phyloP scores from a whole-genome alignment of 2,113 vertebrate genomes.

The Dipodomys merriami region DNA sequence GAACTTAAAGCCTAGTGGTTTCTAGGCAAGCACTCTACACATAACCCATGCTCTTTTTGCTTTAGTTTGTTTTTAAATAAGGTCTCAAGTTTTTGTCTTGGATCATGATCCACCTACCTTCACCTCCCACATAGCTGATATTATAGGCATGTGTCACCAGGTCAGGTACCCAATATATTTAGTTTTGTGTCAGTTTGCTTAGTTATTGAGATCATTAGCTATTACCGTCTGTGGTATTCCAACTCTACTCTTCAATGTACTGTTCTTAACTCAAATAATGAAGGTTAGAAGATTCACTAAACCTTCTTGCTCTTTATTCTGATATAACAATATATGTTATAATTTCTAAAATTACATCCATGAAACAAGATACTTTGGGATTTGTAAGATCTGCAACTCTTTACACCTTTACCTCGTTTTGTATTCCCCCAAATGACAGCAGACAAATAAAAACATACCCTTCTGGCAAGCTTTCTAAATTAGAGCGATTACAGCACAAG shows the following conservation, averaged over 20 bases:
- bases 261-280: constrained; percentile 50
- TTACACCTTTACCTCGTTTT: not conserved
- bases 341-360: constrained; percentile 43
- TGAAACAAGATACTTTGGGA: constrained; percentile 17
- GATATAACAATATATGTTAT: constrained; percentile 4
- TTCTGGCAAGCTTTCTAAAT: constrained; percentile 63
- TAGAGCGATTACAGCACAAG: constrained; percentile 44
- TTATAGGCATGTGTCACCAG: no score
- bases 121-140: no score
- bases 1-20: no score
- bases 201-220: not conserved
- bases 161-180: no score
- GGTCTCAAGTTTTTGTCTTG: no score
- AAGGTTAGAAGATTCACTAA: constrained; percentile 45
- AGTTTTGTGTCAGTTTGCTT: constrained; percentile 35
- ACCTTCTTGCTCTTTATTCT: constrained; percentile 45
- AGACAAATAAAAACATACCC: constrained; percentile 56
- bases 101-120: no score
- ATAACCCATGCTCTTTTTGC: no score
- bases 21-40: no score
- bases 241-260: constrained; percentile 17
- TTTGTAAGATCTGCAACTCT: constrained; percentile 13
- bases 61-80: no score
- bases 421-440: constrained; percentile 5
- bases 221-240: not conserved